Base-by-base conservation (phyloP, 2,797 vertebrate genomes). In the Allobates femoralis region DNA sequence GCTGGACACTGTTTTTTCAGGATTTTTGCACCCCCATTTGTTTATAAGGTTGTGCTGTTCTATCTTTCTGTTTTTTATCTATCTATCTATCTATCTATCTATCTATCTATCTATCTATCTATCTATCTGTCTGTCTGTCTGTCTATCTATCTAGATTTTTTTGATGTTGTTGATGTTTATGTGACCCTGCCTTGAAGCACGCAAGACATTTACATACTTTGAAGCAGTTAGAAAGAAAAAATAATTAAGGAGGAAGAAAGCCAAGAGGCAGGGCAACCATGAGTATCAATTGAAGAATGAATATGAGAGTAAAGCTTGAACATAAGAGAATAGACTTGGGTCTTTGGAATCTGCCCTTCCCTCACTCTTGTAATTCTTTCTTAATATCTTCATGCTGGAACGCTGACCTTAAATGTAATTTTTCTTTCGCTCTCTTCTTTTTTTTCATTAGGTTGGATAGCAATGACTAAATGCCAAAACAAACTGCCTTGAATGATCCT, bases 401-500 rank as follows among this genome's bases (percentile, higher is more conserved):
- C 26, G 15, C 55, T 83, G 37, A 83, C 62, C 81, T 26, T 71
- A 87, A 74, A 62, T 53, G 53, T 79, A 75, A 67, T 8, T 73
- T 79, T 60, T 26, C 15, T 83, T 83, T 41, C 14, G 21, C 12
- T 21, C 4, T 23, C 12, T 32, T 69, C 73, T 50, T 56, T 71
- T 80, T 84, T 78, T 76, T 74, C 86, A 85, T 81, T 85, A 88
- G 87, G 78, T 81, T 67, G 76, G 32, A 88, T 85, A 81, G 60
- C 28, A 32, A 28, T 58, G 30, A 62, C 32, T 8, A 69, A 81
- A 51, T 50, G 90, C 91, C 91, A 93, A 93, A 94, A 90, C 90
- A 92, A 93, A 91, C 87, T 87, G 87, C 92, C 90, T 93, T 90
- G 93, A 94, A 94, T 91, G 90, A 92, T 89, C 91, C n/a, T 92